Base-by-base conservation (phyloP, 2,888 invertebrate species). In the Acronicta psi region DNA sequence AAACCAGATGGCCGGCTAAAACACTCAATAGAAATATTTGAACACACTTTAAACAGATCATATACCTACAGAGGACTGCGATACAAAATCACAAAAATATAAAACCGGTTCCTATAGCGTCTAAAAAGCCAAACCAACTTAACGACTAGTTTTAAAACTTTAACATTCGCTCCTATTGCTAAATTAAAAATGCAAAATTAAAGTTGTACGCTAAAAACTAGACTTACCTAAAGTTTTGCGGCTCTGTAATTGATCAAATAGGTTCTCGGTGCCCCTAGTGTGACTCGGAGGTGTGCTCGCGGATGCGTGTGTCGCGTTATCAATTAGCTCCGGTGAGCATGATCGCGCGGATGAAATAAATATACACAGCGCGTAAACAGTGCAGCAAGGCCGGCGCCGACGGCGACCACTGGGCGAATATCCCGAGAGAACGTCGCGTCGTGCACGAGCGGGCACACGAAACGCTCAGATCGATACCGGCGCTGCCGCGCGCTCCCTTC, bases 1-100 rank as follows among this genome's bases (percentile, higher is more conserved):
- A 91, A 91, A 89, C 93, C 93, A 94, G 93, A 94, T 94, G 93
- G 93, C 94, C 87, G 83, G 87, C 89, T 86, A 75, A 80, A 88
- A 85, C 86, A 88, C 86, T 91, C 88, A 85, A 88, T 89, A 88
- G 85, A 89, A 89, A 89, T 89, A 89, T 91, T 87, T 80, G 64
- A 86, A 84, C 77, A 86, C 78, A 83, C 83, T 84, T 85, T 82
- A 82, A 75, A 77, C 76, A 77, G 70, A 77, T 66, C 46, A 61
- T 51, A 75, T 59, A 53, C 59, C 55, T 52, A 59, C 59, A 55
- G 49, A 57, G 53, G 38, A 69, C 41, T 53, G 63, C 63, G 59
- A 54, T 57, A 59, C 20, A 56, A 51, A 61, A 56, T 52, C 44
- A 65, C 54, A 60, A 67, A n/a, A 64, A 65, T 36, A 29, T 58